Evolutionary conservation across 2,888 invertebrate species (phyloP), one percentile per base, ranked within the genome.

Genomic region (Boloria euphrosyne): DNA sequence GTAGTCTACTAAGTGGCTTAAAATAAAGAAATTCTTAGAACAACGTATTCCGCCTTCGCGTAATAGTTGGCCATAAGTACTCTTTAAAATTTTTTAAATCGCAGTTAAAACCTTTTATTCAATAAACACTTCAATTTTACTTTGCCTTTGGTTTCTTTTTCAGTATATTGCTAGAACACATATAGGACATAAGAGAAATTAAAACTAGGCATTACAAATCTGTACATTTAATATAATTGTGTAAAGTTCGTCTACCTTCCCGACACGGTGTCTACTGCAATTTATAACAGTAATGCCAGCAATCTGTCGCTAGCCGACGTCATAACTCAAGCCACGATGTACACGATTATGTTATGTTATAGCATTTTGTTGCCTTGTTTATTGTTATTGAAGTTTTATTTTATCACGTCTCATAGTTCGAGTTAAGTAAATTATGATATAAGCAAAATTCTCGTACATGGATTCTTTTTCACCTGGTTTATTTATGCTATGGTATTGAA

Each of bases 201-300:
- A 65, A 59, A 52, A 44, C 46, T 6, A 47, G 52, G 47, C 17
- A 47, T 50, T 22, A 55, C n/a, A 50, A n/a, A 7, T 31, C 31
- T 53, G 17, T 51, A 51, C n/a, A 13, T 58, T 57, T 53, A 51
- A 38, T 62, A 66, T 43, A 52, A 71, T 54, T 63, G 73, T 71
- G 71, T 73, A 75, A 72, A 74, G 89, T 85, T 86, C 86, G 82
- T 80, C 76, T 78, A 88, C 87, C 86, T 87, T 75, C 69, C 76
- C 75, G 74, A 71, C 78, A 73, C 74, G 75, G 74, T 81, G 89
- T 89, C 89, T 89, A 78, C 78, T 73, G 82, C 85, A 76, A 90
- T 91, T 86, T 83, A 84, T 90, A 86, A 87, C 82, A 77, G 83
- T 90, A 90, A 91, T 90, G 87, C 80, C 71, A 74, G 86, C 89